Percentiles rank a stretch among this genome's conserved stretches.
phyloP scores from a whole-genome alignment of 2,888 invertebrate genomes.

The Aphidius colemani region DNA sequence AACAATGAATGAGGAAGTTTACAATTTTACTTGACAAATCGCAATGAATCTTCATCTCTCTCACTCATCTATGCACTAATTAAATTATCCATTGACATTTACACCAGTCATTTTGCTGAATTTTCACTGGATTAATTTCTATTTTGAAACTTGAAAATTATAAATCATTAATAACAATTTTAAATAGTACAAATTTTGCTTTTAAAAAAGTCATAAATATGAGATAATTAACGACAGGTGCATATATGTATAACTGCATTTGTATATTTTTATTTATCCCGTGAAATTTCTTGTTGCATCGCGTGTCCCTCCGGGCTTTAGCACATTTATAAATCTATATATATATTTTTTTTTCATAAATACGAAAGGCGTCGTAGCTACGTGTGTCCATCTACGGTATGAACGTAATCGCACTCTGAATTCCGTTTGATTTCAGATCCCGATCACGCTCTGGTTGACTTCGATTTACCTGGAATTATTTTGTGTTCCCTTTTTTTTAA shows the following conservation, averaged over 20 bases:
- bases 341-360: slow-evolving; percentile 9
- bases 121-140: neutral
- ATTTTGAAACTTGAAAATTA: neutral
- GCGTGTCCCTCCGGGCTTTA: slow-evolving; percentile 34
- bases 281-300: slow-evolving; percentile 37
- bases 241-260: slow-evolving; percentile 6
- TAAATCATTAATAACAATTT: slow-evolving; percentile 3
- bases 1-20: slow-evolving; percentile 7
- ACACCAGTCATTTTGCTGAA: no score
- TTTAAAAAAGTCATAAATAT: slow-evolving; percentile 45
- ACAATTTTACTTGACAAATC: slow-evolving; percentile 29
- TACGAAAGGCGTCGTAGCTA: slow-evolving; percentile 5
- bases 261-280: slow-evolving; percentile 17
- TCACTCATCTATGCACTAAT: neutral
- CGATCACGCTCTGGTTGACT: slow-evolving; percentile 27
- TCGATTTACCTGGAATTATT: slow-evolving; percentile 26
- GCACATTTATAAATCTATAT: no score
- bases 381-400: slow-evolving; percentile 26
- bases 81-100: no score
- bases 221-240: slow-evolving; percentile 44
- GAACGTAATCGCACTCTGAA: slow-evolving; percentile 29
- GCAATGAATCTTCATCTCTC: slow-evolving; percentile 9
- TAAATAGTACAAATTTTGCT: slow-evolving; percentile 28
- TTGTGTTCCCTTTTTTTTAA: slow-evolving; percentile 9
- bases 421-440: slow-evolving; percentile 27